phyloP scores from a whole-genome alignment of 2,113 vertebrate genomes.

The Zingel zingel region DNA sequence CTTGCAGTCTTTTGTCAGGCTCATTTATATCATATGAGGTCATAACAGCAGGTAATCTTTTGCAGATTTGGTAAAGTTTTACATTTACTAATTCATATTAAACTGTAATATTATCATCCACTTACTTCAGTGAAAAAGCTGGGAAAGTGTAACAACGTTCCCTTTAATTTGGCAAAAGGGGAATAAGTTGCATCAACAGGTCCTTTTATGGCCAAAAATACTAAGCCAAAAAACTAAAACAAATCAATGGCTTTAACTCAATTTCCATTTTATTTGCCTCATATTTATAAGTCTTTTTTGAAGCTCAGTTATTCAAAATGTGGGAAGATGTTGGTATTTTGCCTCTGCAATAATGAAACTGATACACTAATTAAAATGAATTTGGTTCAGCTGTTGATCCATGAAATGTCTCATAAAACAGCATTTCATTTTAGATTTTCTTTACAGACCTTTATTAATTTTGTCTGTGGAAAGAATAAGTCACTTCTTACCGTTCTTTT shows the following conservation, averaged over 20 bases:
- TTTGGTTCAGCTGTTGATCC: conserved; percentile 39
- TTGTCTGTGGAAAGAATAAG: neutral
- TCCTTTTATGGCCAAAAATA: conserved; percentile 27
- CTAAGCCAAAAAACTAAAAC: conserved; percentile 4
- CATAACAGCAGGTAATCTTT: neutral
- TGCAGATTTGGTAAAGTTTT: conserved; percentile 25
- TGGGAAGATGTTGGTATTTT: conserved; percentile 20
- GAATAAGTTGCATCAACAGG: conserved; percentile 1
- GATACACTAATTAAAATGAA: conserved; percentile 25
- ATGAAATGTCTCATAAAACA: conserved; percentile 26
- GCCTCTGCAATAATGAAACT: conserved; percentile 23
- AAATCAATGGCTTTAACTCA: conserved; percentile 39
- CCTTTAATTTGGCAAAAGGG: neutral
- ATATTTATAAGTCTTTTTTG: conserved; percentile 3
- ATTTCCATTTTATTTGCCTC: conserved; percentile 42
- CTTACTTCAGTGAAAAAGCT: neutral
- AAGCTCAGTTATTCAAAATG: conserved; percentile 21
- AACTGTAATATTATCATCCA: conserved; percentile 1
- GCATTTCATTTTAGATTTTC: neutral
- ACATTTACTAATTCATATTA: neutral
- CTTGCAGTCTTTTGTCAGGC: neutral
- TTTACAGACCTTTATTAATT: neutral
- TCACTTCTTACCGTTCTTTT: neutral
- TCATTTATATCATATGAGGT: conserved; percentile 3
- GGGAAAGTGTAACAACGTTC: neutral